Base-by-base conservation (phyloP, 2,888 invertebrate species). In the Lissonota sp. region DNA sequence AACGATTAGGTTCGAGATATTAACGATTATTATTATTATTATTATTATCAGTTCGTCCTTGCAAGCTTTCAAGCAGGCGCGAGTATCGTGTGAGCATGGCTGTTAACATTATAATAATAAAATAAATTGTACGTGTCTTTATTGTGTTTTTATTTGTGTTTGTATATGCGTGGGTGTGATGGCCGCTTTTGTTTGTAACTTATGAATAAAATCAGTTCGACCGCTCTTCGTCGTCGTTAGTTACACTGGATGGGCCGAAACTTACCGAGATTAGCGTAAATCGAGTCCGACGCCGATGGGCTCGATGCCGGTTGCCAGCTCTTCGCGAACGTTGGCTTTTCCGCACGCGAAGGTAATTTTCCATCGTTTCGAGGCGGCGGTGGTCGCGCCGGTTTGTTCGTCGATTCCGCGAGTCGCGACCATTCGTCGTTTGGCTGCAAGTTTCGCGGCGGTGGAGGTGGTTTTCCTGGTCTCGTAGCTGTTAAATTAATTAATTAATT, bases 261-360 rank as follows among this genome's bases (percentile, higher is more conserved):
- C 94, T 94, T 93, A 95, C 95, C 96, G 92, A 96, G 94, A 93
- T 97, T 97, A 84, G 97, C 97, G 93, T 97, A 97, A 89, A 97
- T 92, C 85, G 91, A 92, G 87, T 92, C 92, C 67, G 88, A 63
- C 55, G 83, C 58, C 80, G 87, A 82, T 5, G 85, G 86, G 83
- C 46, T 84, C 78, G 77, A 83, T 79, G 84, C 70, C 51, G 88
- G 85, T 75, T 86, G 87, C 88, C 88, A 84, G 14, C 67, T 79
- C 67, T 80, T 83, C 51, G 82, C 69, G 51, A 83, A 80, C 7
- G 64, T 69, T 60, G 77, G 71, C 55, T 84, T 84, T 55, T 84
- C 79, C 83, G 77, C 63, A 26, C 84, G 80, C 7, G 87, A 67
- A 0, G 87, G 81, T 86, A 95, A 95, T 70, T 89, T 90, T 12